Evolutionary conservation across 2,113 vertebrate species (phyloP), one percentile per base, ranked within the genome.

Genomic region (Oenanthe melanoleuca): DNA sequence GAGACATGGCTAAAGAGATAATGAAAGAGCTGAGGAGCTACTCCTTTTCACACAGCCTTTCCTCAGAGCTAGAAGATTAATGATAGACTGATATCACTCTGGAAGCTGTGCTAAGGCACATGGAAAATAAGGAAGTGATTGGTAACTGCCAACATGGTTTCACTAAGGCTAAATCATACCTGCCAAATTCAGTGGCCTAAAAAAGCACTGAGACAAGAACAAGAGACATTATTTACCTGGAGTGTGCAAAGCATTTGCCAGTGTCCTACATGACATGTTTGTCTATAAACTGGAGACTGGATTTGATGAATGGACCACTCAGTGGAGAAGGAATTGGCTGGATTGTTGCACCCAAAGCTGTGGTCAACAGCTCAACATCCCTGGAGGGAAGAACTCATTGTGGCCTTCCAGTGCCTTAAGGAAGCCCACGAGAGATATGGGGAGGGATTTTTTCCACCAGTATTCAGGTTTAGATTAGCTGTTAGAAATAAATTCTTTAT

Each of bases 1-100:
- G 77, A 88, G 56, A 80, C 74, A 64, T 81, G 61, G 74, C 80
- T 94, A 92, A 94, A 96, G 74, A 94, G 87, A 95, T 78, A 91
- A 89, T 73, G 71, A 84, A 92, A 73, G 84, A 91, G 85, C 65
- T 89, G 64, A 94, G 67, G 74, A 78, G 65, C 42, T 53, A 86
- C 70, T 60, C 75, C 65, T 93, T 73, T 77, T 59, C 67, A 56
- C n/a, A 38, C 15, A 88, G 65, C 70, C 75, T 84, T 92, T 78
- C 38, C 38, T 78, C 50, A 37, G 73, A 45, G 85, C 64, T 57
- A 78, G 72, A 75, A 93, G 85, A 95, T 95, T 91, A 75, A 92
- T 50, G 80, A 52, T 59, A 31, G 57, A 52, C 57, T 86, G 71
- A 65, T 65, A 10, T 21, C 71, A 8, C 21, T 11, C 56, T 70